Evolutionary conservation across 92 coral and sea anemone genomes (phyloP).

Genomic region (Phenganax subtilis): DNA sequence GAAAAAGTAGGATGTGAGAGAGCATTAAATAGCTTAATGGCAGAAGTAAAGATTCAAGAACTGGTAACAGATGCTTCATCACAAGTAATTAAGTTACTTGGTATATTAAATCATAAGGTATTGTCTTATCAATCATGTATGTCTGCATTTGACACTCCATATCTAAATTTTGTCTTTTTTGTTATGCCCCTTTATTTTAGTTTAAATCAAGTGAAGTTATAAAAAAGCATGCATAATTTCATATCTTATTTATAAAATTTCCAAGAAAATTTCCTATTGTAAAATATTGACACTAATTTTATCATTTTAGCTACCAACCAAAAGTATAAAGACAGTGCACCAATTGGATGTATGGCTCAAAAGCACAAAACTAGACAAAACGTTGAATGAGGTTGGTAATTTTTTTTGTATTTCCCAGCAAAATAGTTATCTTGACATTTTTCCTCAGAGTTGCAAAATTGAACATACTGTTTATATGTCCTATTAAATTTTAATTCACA

Average conservation of each 20-base stretch:
- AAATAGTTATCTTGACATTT: too few relatives aligned
- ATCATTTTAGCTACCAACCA: constrained; percentile 31
- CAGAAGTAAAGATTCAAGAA: neutral
- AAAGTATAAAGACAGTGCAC: constrained; percentile 22
- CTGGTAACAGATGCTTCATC: constrained; percentile 38
- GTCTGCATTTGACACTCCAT: too few relatives aligned
- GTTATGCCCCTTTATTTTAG: too few relatives aligned
- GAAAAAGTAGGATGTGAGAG: constrained; percentile 4
- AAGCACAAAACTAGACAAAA: constrained; percentile 25
- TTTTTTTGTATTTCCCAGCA: too few relatives aligned
- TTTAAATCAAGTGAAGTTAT: too few relatives aligned
- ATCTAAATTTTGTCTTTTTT: too few relatives aligned
- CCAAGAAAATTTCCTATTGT: neutral
- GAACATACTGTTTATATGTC: too few relatives aligned
- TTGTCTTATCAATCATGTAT: too few relatives aligned
- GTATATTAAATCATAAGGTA: neutral
- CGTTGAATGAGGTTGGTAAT: neutral
- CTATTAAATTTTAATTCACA: too few relatives aligned
- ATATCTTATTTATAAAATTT: neutral
- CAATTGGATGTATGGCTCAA: constrained; percentile 41
- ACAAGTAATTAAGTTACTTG: constrained; percentile 22
- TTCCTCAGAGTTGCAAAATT: too few relatives aligned
- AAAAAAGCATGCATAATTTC: neutral
- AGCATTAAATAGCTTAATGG: neutral
- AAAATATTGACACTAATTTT: neutral